Evolutionary conservation across 2,888 invertebrate genomes (phyloP), one percentile per base, ranked within the genome.

Genomic region (Dasysyrphus tricinctus): DNA sequence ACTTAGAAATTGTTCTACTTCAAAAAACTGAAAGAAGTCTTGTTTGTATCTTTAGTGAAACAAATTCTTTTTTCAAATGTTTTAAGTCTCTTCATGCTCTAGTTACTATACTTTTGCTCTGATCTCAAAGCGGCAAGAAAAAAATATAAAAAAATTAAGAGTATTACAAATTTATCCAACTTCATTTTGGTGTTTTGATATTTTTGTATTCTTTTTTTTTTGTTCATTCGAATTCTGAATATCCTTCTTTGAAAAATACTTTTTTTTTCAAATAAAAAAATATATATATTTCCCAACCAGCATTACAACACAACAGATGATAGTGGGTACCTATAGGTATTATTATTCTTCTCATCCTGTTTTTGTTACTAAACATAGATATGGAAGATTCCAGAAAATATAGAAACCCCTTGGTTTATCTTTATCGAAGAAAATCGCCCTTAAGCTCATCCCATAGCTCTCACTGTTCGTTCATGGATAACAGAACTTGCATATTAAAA

Each of bases 31-130:
- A 65, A 65, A 47, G 47, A 65, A 49, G 63, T 65, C 32, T 6
- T 44, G 42, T 63, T 63, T n/a, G 6, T n/a, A 2, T n/a, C n/a
- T n/a, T n/a, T 4, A 57, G 11, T 44, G 63, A 49, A 47, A 47
- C 47, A 49, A 65, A 16, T 65, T 65, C n/a, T 14, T 3, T 12
- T 65, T 16, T 67, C 49, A 67, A 67, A 49, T 67, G 67, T 49
- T 67, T 65, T 47, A 49, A 65, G 47, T 47, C 19, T 34, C 47
- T 65, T 65, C 49, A 49, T 67, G 67, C 67, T 67, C 67, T 11
- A 67, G 34, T 67, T 49, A 49, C 5, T 24, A 24, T 49, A 19
- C 34, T 44, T 67, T 49, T 37, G 4, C 34, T n/a, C 44, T 67
- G 49, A 67, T 67, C 16, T 11, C 1, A 49, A 63, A n/a, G 14